Evolutionary conservation across 2,888 invertebrate species (phyloP), one percentile per base, ranked within the genome.

Genomic region (Dasysyrphus tricinctus): DNA sequence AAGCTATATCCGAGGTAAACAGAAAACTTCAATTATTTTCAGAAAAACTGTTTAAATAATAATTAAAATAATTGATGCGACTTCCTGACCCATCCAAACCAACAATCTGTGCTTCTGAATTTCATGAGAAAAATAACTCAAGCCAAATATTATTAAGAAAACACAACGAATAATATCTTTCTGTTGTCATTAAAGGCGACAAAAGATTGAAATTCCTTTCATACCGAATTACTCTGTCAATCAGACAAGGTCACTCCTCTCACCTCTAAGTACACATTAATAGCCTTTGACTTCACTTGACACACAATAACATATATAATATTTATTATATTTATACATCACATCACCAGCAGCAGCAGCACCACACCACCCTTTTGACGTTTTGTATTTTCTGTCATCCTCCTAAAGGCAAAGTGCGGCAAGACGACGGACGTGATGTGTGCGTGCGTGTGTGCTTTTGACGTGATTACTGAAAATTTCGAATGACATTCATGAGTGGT

Each of bases 161-260:
- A 65, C 49, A 59, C 29, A 29, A 54, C 9, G 14, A 59, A 34
- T 8, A 47, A 54, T 12, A 29, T 56, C 37, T 63, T 67, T 69
- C 11, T 57, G 42, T 67, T 63, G 24, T 78, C 72, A 54, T 73
- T 67, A 72, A 59, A 34, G 67, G 70, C 59, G 59, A 70, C 74
- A 79, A 79, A 79, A 79, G 70, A 75, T 79, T 39, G 47, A 80
- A 80, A 84, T 76, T 75, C 74, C 63, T 57, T 83, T 79, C 65
- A 59, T 39, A 47, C 51, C 44, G 51, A 73, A 74, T 73, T 47
- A 78, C 73, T 69, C 80, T 73, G 80, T 84, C 84, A 80, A 80
- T 84, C 72, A 84, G 67, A 47, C 80, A 84, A 84, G 84, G 80
- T 84, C 84, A 84, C 76, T 76, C 67, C 80, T 54, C 67, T 76